A percentile compares a stretch with the other conserved stretches of the same genome.
phyloP scores from a whole-genome alignment of 2,888 invertebrate genomes.

The Dicyrtoma fusca region DNA sequence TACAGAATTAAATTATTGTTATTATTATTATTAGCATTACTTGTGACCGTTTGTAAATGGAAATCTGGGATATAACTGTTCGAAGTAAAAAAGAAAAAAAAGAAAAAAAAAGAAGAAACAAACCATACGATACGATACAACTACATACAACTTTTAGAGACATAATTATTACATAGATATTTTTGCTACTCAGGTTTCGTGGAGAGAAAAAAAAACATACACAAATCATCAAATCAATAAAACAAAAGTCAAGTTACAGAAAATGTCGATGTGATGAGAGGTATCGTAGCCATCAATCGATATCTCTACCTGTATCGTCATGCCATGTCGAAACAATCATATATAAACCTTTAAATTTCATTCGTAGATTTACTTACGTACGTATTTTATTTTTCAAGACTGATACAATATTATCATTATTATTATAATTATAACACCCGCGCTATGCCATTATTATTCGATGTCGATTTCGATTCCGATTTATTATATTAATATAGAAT shows the following conservation, averaged over 20 bases:
- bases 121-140: no score
- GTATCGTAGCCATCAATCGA: no score
- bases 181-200: constrained; percentile 17
- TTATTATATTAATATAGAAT: no score
- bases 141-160: no score
- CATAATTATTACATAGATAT: constrained; percentile 15
- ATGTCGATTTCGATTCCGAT: background rate
- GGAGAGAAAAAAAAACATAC: background rate
- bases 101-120: no score
- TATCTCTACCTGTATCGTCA: no score
- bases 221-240: background rate
- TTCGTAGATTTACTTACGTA: background rate
- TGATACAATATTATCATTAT: constrained; percentile 7
- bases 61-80: no score
- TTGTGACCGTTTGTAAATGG: no score
- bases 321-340: constrained; percentile 26
- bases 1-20: no score
- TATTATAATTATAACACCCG: no score
- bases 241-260: constrained; percentile 13
- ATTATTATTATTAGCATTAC: no score
- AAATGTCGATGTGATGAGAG: background rate
- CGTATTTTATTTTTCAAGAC: constrained; percentile 23
- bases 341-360: background rate
- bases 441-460: background rate
- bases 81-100: no score